Percentiles rank a stretch among this genome's conserved stretches.
phyloP scores from a whole-genome alignment of 2,113 vertebrate species.

The Xiphophorus couchianus region DNA sequence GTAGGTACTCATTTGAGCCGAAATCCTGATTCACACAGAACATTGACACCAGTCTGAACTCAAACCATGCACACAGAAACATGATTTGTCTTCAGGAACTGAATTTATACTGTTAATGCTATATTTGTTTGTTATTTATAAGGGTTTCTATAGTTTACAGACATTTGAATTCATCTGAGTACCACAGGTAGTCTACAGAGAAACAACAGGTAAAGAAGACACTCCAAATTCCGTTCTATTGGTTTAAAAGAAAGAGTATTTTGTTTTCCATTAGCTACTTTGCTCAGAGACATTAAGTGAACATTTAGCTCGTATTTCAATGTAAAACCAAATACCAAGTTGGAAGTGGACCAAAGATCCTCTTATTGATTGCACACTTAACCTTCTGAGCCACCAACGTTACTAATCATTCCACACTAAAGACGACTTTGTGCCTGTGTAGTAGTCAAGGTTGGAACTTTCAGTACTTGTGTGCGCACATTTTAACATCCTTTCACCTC shows the following conservation, averaged over 20 bases:
- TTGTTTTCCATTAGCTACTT: not conserved
- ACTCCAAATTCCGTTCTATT: not conserved
- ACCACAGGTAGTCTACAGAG: not conserved
- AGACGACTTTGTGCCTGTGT: not conserved
- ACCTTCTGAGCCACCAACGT: not conserved
- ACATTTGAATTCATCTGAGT: not conserved
- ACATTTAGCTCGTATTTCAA: not conserved
- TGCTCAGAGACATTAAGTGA: not conserved
- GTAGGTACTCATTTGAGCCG: no score
- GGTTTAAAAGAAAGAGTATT: not conserved
- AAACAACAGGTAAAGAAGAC: not conserved
- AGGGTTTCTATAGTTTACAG: no score
- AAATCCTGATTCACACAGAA: no score
- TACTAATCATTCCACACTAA: not conserved
- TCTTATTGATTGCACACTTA: constrained; percentile 10
- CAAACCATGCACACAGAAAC: no score
- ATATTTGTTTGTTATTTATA: not conserved
- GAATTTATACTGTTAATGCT: no score
- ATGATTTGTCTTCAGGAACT: no score
- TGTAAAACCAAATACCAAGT: not conserved
- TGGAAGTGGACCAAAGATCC: constrained; percentile 2
- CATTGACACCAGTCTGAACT: no score
- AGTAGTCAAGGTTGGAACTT: constrained; percentile 9
- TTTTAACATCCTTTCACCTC: not conserved
- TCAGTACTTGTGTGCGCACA: not conserved